Percentiles rank a stretch among this genome's conserved stretches.
Evolutionary conservation across 2,888 invertebrate genomes (phyloP).

Genomic region (Lucinisca nassula): DNA sequence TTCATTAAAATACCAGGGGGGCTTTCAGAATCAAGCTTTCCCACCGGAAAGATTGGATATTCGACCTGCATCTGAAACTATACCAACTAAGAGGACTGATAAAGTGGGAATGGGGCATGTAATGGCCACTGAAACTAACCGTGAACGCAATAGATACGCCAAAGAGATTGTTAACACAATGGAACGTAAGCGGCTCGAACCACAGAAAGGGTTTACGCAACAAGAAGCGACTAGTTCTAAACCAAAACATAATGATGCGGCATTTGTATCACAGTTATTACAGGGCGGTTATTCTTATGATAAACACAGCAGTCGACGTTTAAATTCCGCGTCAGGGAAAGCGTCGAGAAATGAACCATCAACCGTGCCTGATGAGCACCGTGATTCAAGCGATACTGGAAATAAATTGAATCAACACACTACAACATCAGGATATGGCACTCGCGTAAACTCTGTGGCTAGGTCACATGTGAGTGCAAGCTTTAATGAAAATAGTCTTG

Average conservation of each 20-base stretch:
- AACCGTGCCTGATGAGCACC: not conserved
- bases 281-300: constrained; percentile 64
- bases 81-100: constrained; percentile 43
- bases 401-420: not conserved
- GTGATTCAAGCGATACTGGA: not conserved
- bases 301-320: constrained; percentile 57
- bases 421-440: too few species aligned
- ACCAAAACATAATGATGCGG: not conserved
- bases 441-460: not conserved
- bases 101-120: constrained; percentile 62
- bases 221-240: not conserved
- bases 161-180: constrained; percentile 61
- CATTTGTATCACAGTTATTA: not conserved
- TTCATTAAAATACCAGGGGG: not conserved
- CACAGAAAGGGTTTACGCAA: constrained; percentile 44
- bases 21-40: not conserved
- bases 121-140: constrained; percentile 56
- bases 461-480: not conserved
- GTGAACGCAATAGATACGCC: constrained; percentile 61
- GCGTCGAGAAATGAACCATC: not conserved
- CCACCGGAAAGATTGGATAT: not conserved
- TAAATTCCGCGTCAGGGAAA: not conserved
- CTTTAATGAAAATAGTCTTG: not conserved
- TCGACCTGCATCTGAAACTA: constrained; percentile 57
- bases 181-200: constrained; percentile 38